Conservation (phyloP, 2,797 vertebrate genomes). For the Lycodopsis pacificus region DNA sequence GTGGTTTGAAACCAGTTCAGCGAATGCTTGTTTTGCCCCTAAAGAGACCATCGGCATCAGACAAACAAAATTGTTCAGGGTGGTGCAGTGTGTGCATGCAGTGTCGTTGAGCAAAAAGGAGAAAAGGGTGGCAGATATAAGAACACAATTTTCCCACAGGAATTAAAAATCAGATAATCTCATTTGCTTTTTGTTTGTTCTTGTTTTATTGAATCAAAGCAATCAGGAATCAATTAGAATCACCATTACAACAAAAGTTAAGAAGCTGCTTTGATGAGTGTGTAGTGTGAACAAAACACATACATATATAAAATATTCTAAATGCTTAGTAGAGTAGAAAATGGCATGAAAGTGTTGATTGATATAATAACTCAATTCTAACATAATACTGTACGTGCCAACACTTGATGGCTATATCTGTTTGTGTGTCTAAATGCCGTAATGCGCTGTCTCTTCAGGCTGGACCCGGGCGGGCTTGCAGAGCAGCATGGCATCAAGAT, state of each 20-base stretch:
- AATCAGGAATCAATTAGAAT: neutral
- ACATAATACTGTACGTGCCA: neutral
- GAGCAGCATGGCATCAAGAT: conserved; percentile 97
- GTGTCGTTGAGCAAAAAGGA: conserved; percentile 19
- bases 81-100: neutral
- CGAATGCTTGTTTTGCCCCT: neutral
- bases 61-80: neutral
- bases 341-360: neutral
- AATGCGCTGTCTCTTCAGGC: conserved; percentile 73
- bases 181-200: neutral
- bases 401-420: neutral
- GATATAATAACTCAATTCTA: neutral
- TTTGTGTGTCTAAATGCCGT: neutral
- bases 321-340: neutral
- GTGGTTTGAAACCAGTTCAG: neutral
- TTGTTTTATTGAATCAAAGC: conserved; percentile 27
- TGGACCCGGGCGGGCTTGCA: conserved; percentile 94
- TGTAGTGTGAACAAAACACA: conserved; percentile 3
- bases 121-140: neutral
- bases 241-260: neutral
- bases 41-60: neutral
- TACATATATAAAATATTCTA: neutral
- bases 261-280: conserved; percentile 12
- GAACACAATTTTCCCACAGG: neutral
- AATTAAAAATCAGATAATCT: conserved; percentile 19